Evolutionary conservation across 2,888 invertebrate genomes (phyloP), one percentile per base, ranked within the genome.

Genomic region (Trissolcus brochymenae): DNA sequence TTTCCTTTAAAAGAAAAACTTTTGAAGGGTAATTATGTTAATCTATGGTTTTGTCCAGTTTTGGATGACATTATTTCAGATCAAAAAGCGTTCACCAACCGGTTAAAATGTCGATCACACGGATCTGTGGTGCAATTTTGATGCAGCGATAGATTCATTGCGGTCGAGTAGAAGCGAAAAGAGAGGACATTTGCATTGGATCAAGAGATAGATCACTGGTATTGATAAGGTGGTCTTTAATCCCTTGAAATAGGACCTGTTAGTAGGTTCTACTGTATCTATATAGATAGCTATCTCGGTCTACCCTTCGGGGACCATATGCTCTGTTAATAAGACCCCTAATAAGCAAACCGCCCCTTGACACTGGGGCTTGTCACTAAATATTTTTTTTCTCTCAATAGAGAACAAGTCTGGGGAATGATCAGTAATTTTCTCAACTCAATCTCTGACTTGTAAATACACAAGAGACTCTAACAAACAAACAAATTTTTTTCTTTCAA

Each of bases 241-340:
- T 88, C 88, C 86, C 87, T 83, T 86, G 87, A 87, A 87, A 88
- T 83, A 86, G 83, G 87, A 88, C 88, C 87, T 87, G 88, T 86
- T 85, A 84, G 82, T 79, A 80, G 81, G 84, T 85, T 86, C 84
- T 85, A 81, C 81, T 76, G 75, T 79, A 72, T 79, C 81, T 73
- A 72, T 76, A 66, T 64, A 55, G 88, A 88, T 88, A 75, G 79
- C 80, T 87, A 88, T 88, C 88, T 82, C 72, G 68, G 25, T 14
- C 80, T 79, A 82, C 85, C 87, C 86, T 85, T 84, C 83, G 83
- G 84, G 35, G 81, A 87, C 88, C 88, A 89, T 89, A 89, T 88
- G 88, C 86, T 85, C 84, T 84, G 84, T 82, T 86, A 87, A 87
- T 87, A 87, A 87, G 86, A 85, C 74, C 85, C 85, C 87, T 87